Base-by-base conservation (phyloP, 2,113 vertebrate genomes). In the Rynchops niger region DNA sequence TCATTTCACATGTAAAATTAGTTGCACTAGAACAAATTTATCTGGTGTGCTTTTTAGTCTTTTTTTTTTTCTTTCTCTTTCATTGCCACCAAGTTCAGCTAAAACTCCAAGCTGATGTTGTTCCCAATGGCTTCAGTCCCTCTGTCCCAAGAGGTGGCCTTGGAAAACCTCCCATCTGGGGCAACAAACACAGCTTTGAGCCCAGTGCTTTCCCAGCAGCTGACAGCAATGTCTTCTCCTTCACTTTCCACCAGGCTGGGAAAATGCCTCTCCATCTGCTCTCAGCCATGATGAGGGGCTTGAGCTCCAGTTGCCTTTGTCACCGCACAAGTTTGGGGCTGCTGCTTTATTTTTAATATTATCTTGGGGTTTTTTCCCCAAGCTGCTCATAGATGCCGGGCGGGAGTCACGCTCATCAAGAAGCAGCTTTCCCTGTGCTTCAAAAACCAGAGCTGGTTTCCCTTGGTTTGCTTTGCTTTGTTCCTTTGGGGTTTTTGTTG, bases 151-250 rank as follows among this genome's bases (percentile, higher is more conserved):
- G 45, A 62, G 9, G 9, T 50, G 43, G n/a, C 77, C 40, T 40
- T 74, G 82, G 82, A 78, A 92, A 74, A 85, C 12, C 38, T 85
- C 12, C 38, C 0, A 1, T 12, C 13, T 6, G 15, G 53, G 13
- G 42, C 69, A 84, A 17, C 1, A 1, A 86, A 59, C 12, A n/a
- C 87, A 92, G 10, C 59, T 85, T 66, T 70, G 65, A 81, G 40
- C 15, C 67, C 0, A 0, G 79, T 2, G 1, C 40, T 77, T 55
- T 45, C 15, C 80, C 4, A 5, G 12, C 29, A 43, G 34, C 30
- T 4, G 6, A 21, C 1, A 2, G 49, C 4, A 5, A 1, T 19
- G 17, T 32, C 67, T 67, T 69, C 65, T 88, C 29, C 47, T 83
- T 88, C 6, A 2, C 40, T 73, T 77, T 70, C 81, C n/a, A 30